These are phyloP conservation scores for Mechanitis mazaeus DNA, from an alignment of 2,888 invertebrate genomes.

Conservation along the genomic window DNA sequence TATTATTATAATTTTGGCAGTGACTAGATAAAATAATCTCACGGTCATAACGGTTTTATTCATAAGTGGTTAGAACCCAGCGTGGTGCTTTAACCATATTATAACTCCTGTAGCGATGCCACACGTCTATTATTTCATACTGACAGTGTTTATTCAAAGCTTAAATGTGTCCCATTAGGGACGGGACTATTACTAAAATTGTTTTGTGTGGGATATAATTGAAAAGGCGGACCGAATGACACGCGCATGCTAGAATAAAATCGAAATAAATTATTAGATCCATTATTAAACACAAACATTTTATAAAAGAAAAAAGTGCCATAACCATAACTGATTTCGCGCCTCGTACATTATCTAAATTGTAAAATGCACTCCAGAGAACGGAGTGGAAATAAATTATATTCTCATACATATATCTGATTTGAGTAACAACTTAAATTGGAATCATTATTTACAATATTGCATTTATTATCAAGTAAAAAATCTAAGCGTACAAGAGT, in stretches of 20 bases:
- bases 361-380: constrained; percentile 60
- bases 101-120: constrained; percentile 66
- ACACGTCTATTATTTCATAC: constrained; percentile 64
- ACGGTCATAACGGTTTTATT: constrained; percentile 48
- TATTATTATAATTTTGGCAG: neutral
- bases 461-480: constrained; percentile 13
- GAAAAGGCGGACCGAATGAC: constrained; percentile 69
- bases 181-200: constrained; percentile 56
- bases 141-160: constrained; percentile 60
- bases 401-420: constrained; percentile 8
- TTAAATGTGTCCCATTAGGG: constrained; percentile 66
- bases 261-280: constrained; percentile 63
- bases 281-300: constrained; percentile 49
- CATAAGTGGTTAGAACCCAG: constrained; percentile 44
- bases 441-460: neutral
- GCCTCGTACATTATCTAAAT: constrained; percentile 62
- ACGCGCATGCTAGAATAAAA: constrained; percentile 59
- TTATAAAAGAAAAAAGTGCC: constrained; percentile 51
- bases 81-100: constrained; percentile 52
- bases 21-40: constrained; percentile 34
- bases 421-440: neutral
- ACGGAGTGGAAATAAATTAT: constrained; percentile 31
- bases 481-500: constrained; percentile 13
- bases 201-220: constrained; percentile 62
- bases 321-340: constrained; percentile 34